Base-by-base conservation (phyloP, 2,888 invertebrate genomes). In the Eucera pruinosa region DNA sequence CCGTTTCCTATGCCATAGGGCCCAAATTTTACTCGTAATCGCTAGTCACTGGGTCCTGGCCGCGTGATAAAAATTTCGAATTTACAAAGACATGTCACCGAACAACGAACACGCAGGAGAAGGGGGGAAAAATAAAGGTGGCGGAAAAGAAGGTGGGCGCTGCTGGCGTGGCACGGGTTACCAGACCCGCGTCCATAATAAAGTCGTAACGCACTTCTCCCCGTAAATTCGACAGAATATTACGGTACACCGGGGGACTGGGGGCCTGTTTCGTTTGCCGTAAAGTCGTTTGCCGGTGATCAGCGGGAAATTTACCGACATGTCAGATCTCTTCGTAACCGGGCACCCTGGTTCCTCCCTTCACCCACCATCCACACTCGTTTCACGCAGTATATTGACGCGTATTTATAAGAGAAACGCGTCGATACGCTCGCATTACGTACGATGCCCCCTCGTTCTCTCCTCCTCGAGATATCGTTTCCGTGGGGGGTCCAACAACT, bases 171-270 rank as follows among this genome's bases (percentile, higher is more conserved):
- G 54, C 73, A 70, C 61, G 80, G 69, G 70, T 82, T 62, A 71
- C 65, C 67, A 30, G 60, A 36, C 2, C 41, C 55, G 74, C 73
- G 81, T 86, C 82, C 85, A 87, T 90, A 90, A 90, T 90, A 90
- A 90, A 90, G 90, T 83, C 87, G 87, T 90, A 88, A 86, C 83
- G 68, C 68, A 83, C 85, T 79, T 75, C 80, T 45, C 81, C 85
- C 87, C 88, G 86, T 90, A 90, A 90, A 90, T 90, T 90, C 81
- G 81, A 87, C 76, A 85, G 85, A 90, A 90, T 90, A 90, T 89
- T 88, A 85, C 80, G 86, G 82, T 73, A 52, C 78, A 66, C 58
- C 45, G 77, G 69, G 78, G 83, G 65, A 30, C 54, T 13, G 57
- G 78, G 76, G 65, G 69, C 54, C 75, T 70, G 75, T 82, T 83